These are phyloP conservation scores for Malthinus seriepunctatus DNA, from an alignment of 2,888 invertebrate genomes.

Conservation along the genomic window DNA sequence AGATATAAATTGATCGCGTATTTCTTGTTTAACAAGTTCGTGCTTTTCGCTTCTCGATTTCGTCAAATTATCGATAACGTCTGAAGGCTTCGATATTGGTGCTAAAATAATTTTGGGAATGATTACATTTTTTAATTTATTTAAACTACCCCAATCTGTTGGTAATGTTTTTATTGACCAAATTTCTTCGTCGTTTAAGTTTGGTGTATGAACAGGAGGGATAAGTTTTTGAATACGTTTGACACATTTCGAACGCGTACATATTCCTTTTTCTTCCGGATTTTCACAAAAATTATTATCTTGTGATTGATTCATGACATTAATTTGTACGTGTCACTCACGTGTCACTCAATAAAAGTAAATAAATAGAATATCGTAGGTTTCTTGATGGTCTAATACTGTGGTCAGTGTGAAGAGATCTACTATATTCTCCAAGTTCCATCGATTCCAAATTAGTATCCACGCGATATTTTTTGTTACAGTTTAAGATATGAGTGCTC, in stretches of 20 bases:
- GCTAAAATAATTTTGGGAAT: background rate
- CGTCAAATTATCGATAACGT: conserved; percentile 21
- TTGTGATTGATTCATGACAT: no score
- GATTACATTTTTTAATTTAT: background rate
- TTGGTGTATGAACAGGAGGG: conserved; percentile 10
- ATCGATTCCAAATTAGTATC: no score
- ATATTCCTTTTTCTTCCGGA: background rate
- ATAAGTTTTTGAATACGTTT: background rate
- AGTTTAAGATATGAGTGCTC: no score
- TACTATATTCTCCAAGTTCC: no score
- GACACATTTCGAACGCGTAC: background rate
- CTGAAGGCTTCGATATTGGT: conserved; percentile 12
- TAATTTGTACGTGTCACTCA: no score
- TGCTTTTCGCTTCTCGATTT: conserved; percentile 34
- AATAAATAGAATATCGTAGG: no score
- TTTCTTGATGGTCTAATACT: no score
- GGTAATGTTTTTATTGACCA: conserved; percentile 35
- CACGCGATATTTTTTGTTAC: no score
- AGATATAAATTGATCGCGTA: conserved; percentile 29
- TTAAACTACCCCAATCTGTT: conserved; percentile 32
- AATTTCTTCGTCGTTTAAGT: conserved; percentile 21
- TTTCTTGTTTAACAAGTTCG: conserved; percentile 29
- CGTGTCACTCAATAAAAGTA: no score
- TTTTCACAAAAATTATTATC: no score
- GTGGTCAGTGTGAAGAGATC: no score